A percentile compares a stretch with the other conserved stretches of the same genome.
Conservation (phyloP, 2,113 vertebrate genomes). For the Thalassarche chlororhynchos region DNA sequence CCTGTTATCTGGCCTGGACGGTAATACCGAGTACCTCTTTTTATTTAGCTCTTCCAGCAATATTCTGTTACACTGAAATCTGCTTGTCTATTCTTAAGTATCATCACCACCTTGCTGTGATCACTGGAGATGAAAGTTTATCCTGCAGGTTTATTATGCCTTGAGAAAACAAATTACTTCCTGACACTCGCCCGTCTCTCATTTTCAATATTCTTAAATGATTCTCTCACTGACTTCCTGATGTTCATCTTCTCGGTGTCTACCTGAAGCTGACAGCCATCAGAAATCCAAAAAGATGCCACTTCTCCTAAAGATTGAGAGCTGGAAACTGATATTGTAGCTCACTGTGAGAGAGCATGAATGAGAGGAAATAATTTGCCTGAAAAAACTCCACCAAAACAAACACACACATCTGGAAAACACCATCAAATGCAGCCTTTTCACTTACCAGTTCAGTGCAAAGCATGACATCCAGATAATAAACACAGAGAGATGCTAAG, state of each 20-base stretch:
- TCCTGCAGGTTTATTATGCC: slow-evolving; percentile 17
- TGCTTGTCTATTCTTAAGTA: neutral
- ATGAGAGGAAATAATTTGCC: neutral
- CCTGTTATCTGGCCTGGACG: neutral
- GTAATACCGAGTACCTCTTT: neutral
- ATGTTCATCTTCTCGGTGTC: neutral
- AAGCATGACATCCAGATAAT: neutral
- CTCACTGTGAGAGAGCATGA: neutral
- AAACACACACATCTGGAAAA: neutral
- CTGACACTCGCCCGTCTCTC: neutral
- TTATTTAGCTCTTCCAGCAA: neutral
- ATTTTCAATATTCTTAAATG: slow-evolving; percentile 25
- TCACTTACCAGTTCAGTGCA: neutral
- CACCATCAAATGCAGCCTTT: neutral
- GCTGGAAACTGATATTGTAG: neutral
- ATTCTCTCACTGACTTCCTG: neutral
- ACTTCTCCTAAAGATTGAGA: neutral
- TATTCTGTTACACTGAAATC: neutral
- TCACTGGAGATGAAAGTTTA: slow-evolving; percentile 22
- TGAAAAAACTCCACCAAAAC: neutral
- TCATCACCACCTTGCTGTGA: neutral
- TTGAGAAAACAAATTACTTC: slow-evolving; percentile 23
- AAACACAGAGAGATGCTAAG: neutral
- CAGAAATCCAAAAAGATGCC: slow-evolving; percentile 31
- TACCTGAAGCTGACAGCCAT: neutral